phyloP scores from a whole-genome alignment of 2,113 vertebrate genomes.

The Atractosteus spatula region DNA sequence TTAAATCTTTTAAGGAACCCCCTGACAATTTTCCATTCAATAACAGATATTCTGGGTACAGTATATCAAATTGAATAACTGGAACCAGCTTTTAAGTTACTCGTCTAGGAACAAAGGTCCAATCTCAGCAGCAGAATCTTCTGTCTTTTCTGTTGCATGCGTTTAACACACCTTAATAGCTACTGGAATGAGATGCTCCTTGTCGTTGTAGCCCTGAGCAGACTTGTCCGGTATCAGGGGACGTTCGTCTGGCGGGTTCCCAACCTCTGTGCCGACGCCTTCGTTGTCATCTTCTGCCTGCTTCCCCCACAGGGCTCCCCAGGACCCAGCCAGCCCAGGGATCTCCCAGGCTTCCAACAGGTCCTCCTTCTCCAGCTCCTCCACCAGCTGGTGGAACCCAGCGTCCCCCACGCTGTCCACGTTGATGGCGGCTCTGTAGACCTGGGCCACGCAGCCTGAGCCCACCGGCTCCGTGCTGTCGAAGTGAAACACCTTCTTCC shows the following conservation, averaged over 20 bases:
- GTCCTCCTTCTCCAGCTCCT: constrained; percentile 43
- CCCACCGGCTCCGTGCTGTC: constrained; percentile 81
- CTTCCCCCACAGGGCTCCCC: constrained; percentile 49
- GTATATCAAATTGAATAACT: no score
- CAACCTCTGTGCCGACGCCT: constrained; percentile 35
- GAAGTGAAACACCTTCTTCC: constrained; percentile 71
- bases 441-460: constrained; percentile 89
- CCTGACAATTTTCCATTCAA: no score
- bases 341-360: constrained; percentile 72
- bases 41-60: no score
- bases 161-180: constrained; percentile 81
- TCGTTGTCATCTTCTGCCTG: constrained; percentile 28
- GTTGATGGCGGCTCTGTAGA: constrained; percentile 81
- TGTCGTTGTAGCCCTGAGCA: constrained; percentile 1
- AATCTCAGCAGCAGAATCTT: no score
- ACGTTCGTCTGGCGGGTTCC: constrained; percentile 30
- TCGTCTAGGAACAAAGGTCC: no score
- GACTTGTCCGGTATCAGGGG: neutral
- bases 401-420: constrained; percentile 56
- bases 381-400: constrained; percentile 46
- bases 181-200: constrained; percentile 71
- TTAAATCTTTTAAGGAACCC: no score
- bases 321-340: constrained; percentile 56
- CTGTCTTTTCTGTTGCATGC: no score
- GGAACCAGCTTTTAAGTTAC: no score